Base-by-base conservation (phyloP, 1,140 invertebrate species). In the Papilio machaon region DNA sequence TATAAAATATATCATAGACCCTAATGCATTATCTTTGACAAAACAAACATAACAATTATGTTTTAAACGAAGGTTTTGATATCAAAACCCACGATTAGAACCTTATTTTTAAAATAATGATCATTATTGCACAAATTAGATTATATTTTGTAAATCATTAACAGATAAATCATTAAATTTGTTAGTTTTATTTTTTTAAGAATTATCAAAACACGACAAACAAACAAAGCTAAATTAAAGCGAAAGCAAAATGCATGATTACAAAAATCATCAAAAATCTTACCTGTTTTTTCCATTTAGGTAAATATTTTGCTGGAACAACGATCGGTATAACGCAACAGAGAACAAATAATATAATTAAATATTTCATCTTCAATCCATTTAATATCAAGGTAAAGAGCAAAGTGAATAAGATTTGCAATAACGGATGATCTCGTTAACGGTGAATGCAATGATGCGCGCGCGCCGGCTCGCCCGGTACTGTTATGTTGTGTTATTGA, bases 221-320 rank as follows among this genome's bases (percentile, higher is more conserved):
- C n/a, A n/a, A n/a, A 75, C 73, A 75, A 75, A 75, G 73, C 19
- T 7, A 10, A 30, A 64, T 11, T n/a, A 38, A 58, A 74, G 52
- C 67, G 30, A 19, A 49, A 78, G 43, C 35, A 52, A 49, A 52
- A 43, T 52, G 49, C 49, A 52, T 52, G 10, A 6, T 35, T 35
- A 13, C 35, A 35, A 35, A 35, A 49, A 23, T 17, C 77, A 23
- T 60, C 23, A 17, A 38, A 70, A 82, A 81, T 87, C 91, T 88
- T 91, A 97, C 96, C 95, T 97, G 96, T 90, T 97, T 97, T 89
- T 97, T 98, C 97, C 97, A 98, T 88, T 97, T 97, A 2, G 97
- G 97, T 73, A 97, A 95, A 89, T 97, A 97, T 90, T 96, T 96
- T 17, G 94, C 94, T 78, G 95, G 90, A 86, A 91, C 80, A 60